Conservation (phyloP, 2,797 vertebrate species). For the Cygnus olor region DNA sequence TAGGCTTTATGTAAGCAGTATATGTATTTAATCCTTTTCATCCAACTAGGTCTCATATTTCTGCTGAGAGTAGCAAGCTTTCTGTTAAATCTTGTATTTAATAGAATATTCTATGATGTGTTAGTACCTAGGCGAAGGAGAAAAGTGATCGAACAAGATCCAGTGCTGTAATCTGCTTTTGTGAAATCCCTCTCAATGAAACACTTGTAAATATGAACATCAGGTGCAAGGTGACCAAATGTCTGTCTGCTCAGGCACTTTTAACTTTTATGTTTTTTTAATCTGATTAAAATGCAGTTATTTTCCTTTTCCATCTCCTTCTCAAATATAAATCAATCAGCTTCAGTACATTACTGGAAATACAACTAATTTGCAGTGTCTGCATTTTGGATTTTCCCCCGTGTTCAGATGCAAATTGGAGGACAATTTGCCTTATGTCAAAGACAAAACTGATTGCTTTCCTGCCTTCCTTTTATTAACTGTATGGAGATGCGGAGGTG, state of each 20-base stretch:
- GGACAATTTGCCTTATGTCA: not conserved
- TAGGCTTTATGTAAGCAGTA: not conserved
- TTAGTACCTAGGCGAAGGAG: not conserved
- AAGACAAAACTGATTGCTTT: not conserved
- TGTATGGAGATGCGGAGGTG: not conserved
- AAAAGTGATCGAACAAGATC: not conserved
- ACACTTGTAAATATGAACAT: not conserved
- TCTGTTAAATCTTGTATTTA: not conserved
- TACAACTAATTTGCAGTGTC: not conserved
- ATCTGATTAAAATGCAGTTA: not conserved
- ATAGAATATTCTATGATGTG: not conserved
- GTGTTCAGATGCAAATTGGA: not conserved
- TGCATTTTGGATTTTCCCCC: not conserved
- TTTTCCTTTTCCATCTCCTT: not conserved
- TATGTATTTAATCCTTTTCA: not conserved
- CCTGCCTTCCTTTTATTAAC: not conserved
- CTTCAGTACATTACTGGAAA: not conserved
- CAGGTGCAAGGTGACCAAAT: not conserved
- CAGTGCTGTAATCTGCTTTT: not conserved
- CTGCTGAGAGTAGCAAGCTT: not conserved
- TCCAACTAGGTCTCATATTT: not conserved
- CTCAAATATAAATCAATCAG: not conserved
- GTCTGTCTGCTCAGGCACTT: not conserved
- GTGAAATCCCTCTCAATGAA: not conserved
- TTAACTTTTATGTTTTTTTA: not conserved